A percentile compares a stretch with the other conserved stretches of the same genome.
These are phyloP conservation scores for Zosterops pallidus DNA, from an alignment of 2,113 vertebrate species.

Conservation along the genomic window DNA sequence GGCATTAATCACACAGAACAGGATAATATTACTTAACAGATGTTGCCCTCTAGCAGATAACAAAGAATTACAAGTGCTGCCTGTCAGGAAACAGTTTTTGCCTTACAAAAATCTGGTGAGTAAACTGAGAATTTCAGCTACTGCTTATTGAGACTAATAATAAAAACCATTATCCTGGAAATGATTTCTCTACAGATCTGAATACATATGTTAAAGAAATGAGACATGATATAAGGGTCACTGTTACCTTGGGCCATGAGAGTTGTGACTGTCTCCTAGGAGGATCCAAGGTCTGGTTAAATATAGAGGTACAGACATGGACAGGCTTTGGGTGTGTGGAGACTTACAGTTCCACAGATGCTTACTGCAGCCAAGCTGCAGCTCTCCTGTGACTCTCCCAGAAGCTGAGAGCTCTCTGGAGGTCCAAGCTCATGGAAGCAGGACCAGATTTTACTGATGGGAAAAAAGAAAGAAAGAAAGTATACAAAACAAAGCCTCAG, in stretches of 20 bases:
- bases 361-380: neutral
- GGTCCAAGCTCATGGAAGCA: neutral
- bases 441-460: neutral
- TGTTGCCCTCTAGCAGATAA: slow-evolving; percentile 69
- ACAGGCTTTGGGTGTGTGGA: neutral
- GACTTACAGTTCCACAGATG: neutral
- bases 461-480: neutral
- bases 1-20: neutral
- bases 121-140: neutral
- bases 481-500: neutral
- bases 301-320: rapidly evolving
- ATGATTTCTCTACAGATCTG: neutral
- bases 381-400: neutral
- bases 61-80: slow-evolving; percentile 33
- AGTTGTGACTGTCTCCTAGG: neutral
- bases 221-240: neutral
- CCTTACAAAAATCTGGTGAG: neutral
- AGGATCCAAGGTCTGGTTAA: neutral
- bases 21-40: slow-evolving; percentile 25
- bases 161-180: neutral
- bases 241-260: neutral
- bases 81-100: neutral
- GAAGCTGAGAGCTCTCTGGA: neutral
- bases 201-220: neutral
- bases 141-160: neutral